These are phyloP conservation scores for Pseudococcus longispinus DNA, from an alignment of 2,888 invertebrate species.

Conservation along the genomic window DNA sequence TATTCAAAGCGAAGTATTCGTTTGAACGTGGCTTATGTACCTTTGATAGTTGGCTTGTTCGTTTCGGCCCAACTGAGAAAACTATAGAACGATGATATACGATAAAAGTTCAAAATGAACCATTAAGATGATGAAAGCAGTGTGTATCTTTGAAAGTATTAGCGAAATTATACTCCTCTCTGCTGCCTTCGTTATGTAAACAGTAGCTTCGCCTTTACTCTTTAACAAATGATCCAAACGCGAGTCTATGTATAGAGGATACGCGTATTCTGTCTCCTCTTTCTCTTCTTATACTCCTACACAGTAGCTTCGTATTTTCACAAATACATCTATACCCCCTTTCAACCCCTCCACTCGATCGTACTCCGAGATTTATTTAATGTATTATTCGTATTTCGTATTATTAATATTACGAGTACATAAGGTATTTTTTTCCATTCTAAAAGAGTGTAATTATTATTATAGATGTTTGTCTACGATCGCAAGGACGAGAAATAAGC, in stretches of 20 bases:
- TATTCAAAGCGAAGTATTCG: conserved; percentile 40
- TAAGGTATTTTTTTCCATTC: background rate
- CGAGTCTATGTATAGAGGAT: background rate
- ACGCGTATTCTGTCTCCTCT: background rate
- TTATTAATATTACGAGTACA: background rate
- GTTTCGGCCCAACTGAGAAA: conserved; percentile 45
- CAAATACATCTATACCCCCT: background rate
- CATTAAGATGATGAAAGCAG: conserved; percentile 46
- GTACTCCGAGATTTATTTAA: background rate
- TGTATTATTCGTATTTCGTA: background rate
- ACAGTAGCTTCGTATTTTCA: background rate
- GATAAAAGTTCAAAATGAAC: conserved; percentile 46
- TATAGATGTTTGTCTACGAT: background rate
- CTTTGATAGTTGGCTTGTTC: conserved; percentile 39
- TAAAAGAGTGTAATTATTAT: background rate
- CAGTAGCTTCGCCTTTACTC: conserved; percentile 38
- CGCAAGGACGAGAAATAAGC: background rate
- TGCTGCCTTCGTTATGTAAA: conserved; percentile 21
- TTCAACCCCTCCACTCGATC: background rate
- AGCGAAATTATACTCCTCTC: conserved; percentile 43
- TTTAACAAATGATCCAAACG: conserved; percentile 23
- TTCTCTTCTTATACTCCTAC: background rate
- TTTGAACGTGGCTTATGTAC: conserved; percentile 42
- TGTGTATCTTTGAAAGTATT: conserved; percentile 46
- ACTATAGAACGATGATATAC: conserved; percentile 46